Conservation (phyloP, 2,113 vertebrate species). For the Ardeotis arabs region DNA sequence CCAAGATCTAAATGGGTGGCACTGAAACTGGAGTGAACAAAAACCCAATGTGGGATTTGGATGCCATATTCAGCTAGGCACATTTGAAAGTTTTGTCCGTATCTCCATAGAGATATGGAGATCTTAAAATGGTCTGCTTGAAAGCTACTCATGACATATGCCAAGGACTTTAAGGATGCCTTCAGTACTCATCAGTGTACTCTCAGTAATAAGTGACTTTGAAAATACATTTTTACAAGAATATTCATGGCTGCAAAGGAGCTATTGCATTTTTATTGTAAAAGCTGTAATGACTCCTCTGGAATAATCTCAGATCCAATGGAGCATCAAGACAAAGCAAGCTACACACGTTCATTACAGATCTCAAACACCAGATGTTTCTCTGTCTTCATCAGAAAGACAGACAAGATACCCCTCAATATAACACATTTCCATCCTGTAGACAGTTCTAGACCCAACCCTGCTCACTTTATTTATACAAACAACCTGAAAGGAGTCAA, state of each 20-base stretch:
- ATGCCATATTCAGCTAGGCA: background rate
- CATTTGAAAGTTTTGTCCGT: background rate
- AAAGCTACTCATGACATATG: background rate
- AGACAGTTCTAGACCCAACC: background rate
- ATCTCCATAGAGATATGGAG: background rate
- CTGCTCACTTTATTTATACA: background rate
- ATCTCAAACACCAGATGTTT: background rate
- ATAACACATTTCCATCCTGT: background rate
- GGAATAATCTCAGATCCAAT: background rate
- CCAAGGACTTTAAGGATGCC: background rate
- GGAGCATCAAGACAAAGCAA: background rate
- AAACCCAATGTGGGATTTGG: background rate
- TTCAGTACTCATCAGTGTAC: background rate
- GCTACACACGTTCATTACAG: rapidly evolving
- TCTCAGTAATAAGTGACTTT: background rate
- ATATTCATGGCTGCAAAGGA: background rate
- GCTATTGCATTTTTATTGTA: background rate
- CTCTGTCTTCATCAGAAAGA: background rate
- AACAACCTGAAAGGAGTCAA: background rate
- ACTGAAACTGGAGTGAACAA: background rate
- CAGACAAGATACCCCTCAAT: background rate
- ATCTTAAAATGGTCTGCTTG: background rate
- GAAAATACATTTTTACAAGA: background rate
- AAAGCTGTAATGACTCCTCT: background rate
- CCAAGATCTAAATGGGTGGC: background rate